phyloP scores from a whole-genome alignment of 2,888 invertebrate species.

The Seira ritae region DNA sequence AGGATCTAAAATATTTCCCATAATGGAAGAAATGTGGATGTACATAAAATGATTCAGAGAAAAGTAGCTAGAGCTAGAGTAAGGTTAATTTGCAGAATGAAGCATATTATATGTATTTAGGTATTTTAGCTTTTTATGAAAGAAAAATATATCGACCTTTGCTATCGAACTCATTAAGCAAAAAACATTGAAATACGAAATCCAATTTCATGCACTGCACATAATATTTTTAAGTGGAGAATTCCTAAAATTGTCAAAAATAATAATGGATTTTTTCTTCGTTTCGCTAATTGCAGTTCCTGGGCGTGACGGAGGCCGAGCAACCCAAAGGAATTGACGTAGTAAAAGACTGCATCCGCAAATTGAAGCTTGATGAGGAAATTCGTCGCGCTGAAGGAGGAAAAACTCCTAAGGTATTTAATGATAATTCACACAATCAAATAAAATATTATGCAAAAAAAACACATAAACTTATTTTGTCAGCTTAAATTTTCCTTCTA shows the following conservation, averaged over 20 bases:
- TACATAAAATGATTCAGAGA: background rate
- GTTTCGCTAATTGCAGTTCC: slow-evolving; percentile 81
- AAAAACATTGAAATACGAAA: too few relatives aligned
- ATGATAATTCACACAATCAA: too few relatives aligned
- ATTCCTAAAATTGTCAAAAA: slow-evolving; percentile 17
- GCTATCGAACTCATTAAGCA: background rate
- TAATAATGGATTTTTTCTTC: slow-evolving; percentile 68
- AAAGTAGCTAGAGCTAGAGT: background rate
- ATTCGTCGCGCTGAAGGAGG: slow-evolving; percentile 90
- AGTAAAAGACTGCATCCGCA: slow-evolving; percentile 97
- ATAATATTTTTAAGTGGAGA: background rate
- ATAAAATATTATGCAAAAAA: slow-evolving; percentile 18
- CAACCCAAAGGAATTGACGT: slow-evolving; percentile 93
- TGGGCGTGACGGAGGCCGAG: slow-evolving; percentile 94
- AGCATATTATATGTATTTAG: too few relatives aligned
- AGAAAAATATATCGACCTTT: background rate
- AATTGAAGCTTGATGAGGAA: slow-evolving; percentile 95
- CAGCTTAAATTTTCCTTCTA: background rate
- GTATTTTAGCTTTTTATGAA: too few relatives aligned
- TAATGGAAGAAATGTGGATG: background rate
- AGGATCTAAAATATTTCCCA: slow-evolving; percentile 6
- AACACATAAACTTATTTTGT: background rate
- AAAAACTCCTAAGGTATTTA: slow-evolving; percentile 84
- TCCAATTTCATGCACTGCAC: too few relatives aligned
- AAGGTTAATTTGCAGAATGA: background rate